Conservation (phyloP, 2,113 vertebrate genomes). For the Onychostoma macrolepis region DNA sequence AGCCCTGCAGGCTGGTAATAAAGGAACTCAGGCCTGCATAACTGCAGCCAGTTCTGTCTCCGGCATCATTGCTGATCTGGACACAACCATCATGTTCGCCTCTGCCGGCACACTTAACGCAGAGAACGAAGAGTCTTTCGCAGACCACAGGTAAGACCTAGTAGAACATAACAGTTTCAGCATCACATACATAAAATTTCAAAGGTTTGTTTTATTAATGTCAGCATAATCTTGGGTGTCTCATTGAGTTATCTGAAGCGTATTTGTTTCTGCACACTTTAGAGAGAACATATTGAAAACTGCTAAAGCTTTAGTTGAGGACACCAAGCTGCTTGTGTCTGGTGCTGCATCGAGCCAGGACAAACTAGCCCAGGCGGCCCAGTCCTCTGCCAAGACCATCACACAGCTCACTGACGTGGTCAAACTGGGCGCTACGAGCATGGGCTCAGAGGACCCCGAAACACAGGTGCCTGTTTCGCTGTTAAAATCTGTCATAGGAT, state of each 20-base stretch:
- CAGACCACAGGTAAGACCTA: conserved; percentile 89
- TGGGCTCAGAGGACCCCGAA: conserved; percentile 94
- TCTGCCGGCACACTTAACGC: conserved; percentile 94
- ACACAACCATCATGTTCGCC: conserved; percentile 99
- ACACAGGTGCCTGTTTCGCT: conserved; percentile 83
- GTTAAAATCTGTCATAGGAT: background rate
- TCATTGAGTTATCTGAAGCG: background rate
- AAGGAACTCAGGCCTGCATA: conserved; percentile 97
- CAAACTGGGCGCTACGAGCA: conserved; percentile 92
- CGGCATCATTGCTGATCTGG: conserved; percentile 96
- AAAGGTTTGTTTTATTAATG: background rate
- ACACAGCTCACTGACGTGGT: conserved; percentile 97
- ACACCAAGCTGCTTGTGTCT: conserved; percentile 94
- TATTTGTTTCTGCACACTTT: conserved; percentile 38
- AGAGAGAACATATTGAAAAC: conserved; percentile 99
- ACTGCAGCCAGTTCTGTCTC: conserved; percentile 94
- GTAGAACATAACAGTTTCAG: background rate
- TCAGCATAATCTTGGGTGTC: background rate
- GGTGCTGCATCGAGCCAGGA: conserved; percentile 96
- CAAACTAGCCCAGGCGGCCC: conserved; percentile 93
- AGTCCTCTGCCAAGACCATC: conserved; percentile 96
- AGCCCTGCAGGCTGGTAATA: conserved; percentile 97
- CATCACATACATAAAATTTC: background rate
- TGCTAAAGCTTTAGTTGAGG: conserved; percentile 96
- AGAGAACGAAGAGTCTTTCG: conserved; percentile 95